These are phyloP conservation scores for Lepus timidus DNA, from an alignment of 2,113 vertebrate genomes.

Conservation along the genomic window DNA sequence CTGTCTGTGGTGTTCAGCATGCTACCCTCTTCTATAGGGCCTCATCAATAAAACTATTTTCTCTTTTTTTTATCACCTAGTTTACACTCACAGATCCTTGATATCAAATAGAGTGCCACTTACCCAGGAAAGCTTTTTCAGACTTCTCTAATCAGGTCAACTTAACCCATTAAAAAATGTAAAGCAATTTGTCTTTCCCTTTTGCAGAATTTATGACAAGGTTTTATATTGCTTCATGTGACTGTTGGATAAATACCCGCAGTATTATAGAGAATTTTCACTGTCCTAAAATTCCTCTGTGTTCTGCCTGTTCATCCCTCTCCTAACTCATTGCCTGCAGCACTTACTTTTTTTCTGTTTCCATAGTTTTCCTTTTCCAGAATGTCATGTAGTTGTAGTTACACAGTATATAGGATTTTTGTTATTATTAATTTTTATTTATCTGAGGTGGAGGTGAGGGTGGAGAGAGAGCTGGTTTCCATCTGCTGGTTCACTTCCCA, in stretches of 20 bases:
- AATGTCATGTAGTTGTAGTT: background rate
- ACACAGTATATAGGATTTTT: background rate
- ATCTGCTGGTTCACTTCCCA: no score
- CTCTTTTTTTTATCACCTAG: background rate
- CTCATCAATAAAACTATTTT: background rate
- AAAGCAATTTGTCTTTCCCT: constrained; percentile 31
- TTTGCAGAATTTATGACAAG: background rate
- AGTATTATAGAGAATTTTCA: background rate
- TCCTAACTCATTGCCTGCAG: no score
- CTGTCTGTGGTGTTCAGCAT: background rate
- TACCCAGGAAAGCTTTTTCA: background rate
- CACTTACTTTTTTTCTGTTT: background rate
- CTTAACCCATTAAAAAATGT: background rate
- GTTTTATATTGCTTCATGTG: background rate
- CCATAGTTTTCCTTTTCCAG: background rate
- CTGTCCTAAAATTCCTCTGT: background rate
- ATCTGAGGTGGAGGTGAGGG: no score
- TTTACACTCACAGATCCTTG: background rate
- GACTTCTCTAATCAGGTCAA: background rate
- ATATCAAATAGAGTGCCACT: background rate
- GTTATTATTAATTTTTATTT: no score
- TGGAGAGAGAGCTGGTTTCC: no score
- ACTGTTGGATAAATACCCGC: background rate
- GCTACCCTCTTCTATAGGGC: background rate
- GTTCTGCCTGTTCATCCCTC: background rate